phyloP scores from a whole-genome alignment of 2,113 vertebrate genomes.

The Myotis davidii region DNA sequence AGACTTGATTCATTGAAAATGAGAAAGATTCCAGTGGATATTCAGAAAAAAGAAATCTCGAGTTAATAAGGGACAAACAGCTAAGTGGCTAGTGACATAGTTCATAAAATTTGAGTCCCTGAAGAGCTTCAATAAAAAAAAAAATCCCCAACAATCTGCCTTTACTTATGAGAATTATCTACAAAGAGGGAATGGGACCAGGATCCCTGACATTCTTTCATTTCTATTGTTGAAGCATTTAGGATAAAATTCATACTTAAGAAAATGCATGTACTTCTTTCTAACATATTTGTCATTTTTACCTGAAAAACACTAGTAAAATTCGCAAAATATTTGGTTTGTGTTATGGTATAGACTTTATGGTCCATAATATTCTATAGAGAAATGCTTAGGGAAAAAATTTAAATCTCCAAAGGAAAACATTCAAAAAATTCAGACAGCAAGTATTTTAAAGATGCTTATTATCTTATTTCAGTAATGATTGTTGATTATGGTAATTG shows the following conservation, averaged over 20 bases:
- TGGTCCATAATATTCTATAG: constrained; percentile 17
- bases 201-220: background rate
- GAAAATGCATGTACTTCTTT: constrained; percentile 8
- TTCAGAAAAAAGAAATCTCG: background rate
- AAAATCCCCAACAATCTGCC: background rate
- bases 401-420: constrained; percentile 57
- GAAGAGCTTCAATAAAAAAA: background rate
- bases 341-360: constrained; percentile 37
- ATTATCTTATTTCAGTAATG: constrained; percentile 84
- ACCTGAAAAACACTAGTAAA: background rate
- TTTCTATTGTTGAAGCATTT: background rate
- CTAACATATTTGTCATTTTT: background rate
- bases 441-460: constrained; percentile 80
- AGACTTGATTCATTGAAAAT: background rate
- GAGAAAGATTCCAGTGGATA: background rate
- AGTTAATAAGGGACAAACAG: background rate
- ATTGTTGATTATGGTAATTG: constrained; percentile 87
- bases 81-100: background rate
- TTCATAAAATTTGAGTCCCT: background rate
- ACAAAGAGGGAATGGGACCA: background rate
- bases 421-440: constrained; percentile 65
- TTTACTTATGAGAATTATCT: background rate
- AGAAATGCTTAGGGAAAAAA: constrained; percentile 28
- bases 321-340: background rate
- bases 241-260: background rate